Conservation (phyloP, 1,140 invertebrate species). For the Cepaea nemoralis region DNA sequence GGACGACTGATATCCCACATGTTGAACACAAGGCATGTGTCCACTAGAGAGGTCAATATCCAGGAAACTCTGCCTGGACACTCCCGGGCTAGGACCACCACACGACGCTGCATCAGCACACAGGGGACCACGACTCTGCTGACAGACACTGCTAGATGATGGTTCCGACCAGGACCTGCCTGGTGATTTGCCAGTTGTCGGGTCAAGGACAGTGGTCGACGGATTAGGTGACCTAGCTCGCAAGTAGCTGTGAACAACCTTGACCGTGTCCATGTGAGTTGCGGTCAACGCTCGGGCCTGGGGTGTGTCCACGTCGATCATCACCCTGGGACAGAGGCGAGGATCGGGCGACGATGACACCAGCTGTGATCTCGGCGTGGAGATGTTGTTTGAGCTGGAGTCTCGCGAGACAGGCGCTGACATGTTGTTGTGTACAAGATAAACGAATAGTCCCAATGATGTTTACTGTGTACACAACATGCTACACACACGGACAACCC, state of each 20-base stretch:
- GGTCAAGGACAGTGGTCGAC: background rate
- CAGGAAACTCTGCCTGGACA: too few species aligned
- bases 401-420: background rate
- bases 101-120: too few species aligned
- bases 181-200: too few species aligned
- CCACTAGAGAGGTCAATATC: too few species aligned
- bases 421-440: background rate
- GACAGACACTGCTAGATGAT: too few species aligned
- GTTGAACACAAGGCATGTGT: too few species aligned
- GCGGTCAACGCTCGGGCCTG: background rate
- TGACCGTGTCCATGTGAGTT: background rate
- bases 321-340: background rate
- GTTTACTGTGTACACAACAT: too few species aligned
- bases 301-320: background rate
- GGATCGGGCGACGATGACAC: background rate
- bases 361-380: background rate
- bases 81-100: too few species aligned
- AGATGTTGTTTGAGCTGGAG: background rate
- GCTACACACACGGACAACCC: too few species aligned
- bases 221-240: background rate
- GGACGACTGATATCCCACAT: too few species aligned
- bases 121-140: too few species aligned
- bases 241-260: background rate
- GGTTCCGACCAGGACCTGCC: too few species aligned
- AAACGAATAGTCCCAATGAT: background rate